These are phyloP conservation scores for Toxostoma redivivum DNA, from an alignment of 2,113 vertebrate genomes.

Conservation along the genomic window DNA sequence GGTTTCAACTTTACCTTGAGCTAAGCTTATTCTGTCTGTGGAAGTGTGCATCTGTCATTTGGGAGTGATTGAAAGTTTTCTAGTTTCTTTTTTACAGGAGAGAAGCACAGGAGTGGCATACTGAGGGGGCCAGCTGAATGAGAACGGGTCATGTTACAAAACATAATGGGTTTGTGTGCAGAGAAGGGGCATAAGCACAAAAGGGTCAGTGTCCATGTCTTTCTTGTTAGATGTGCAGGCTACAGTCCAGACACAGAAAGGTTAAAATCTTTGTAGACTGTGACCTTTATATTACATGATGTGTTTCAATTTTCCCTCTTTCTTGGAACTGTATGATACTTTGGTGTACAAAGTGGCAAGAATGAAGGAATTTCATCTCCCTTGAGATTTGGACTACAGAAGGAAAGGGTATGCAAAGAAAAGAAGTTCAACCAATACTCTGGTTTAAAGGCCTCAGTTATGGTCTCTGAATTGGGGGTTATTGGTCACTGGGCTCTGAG, in stretches of 20 bases:
- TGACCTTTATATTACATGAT: background rate
- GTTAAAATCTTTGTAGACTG: background rate
- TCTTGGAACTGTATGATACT: background rate
- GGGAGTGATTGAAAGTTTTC: background rate
- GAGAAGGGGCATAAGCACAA: background rate
- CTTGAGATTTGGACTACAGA: background rate
- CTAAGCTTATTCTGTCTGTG: background rate
- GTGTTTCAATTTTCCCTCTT: background rate
- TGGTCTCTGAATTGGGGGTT: background rate
- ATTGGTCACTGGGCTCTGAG: background rate
- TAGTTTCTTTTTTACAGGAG: background rate
- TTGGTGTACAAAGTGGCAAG: background rate
- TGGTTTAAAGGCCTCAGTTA: background rate
- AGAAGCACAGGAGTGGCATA: background rate
- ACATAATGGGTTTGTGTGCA: background rate
- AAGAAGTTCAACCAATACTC: background rate
- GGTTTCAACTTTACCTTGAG: background rate
- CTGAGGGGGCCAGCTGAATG: background rate
- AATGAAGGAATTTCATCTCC: background rate
- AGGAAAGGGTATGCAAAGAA: background rate
- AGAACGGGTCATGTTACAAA: background rate
- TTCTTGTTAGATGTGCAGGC: background rate
- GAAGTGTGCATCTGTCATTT: background rate
- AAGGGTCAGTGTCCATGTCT: background rate
- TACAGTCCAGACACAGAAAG: background rate